Evolutionary conservation across 2,797 vertebrate species (phyloP), one percentile per base, ranked within the genome.

Genomic region (Danio aesculapii): DNA sequence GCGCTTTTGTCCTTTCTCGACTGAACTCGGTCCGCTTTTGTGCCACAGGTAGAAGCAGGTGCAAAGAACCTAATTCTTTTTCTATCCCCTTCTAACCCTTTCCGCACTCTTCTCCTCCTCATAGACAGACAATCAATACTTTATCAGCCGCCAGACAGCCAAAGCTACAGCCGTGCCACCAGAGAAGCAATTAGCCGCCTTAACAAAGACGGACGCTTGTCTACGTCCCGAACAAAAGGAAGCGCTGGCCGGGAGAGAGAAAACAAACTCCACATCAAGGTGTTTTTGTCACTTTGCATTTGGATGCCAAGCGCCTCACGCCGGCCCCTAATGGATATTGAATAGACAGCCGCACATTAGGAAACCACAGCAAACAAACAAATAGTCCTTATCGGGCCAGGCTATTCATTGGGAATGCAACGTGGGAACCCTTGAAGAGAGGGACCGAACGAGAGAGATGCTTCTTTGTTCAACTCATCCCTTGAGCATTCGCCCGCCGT

Each of bases 201-300:
- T 88, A 86, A 86, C 83, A 87, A 86, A 87, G 86, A 86, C 70
- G 44, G 83, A 77, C 82, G 68, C 75, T 78, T 84, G 84, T 86
- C 83, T 82, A 82, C 70, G 55, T 78, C 58, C 62, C 49, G 52
- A 77, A 84, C 86, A 87, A 86, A 87, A 82, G 81, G 61, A 46
- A 77, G 82, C 19, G 57, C 59, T 47, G 19, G 72, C 67, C 30
- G 6, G 17, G 43, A 52, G 47, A 75, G 52, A 52, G 71, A 78
- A 83, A 83, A 82, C 77, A 81, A 85, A 88, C 84, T 85, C 64
- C 59, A 72, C 84, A 86, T 86, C 83, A 85, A 88, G 86, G 84
- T 82, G 82, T 85, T 86, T 86, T 86, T 84, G 86, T 85, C 85
- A 86, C 83, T 77, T 83, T 69, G 71, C 78, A 83, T 87, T 86